Percentiles rank a stretch among this genome's conserved stretches.
These are phyloP conservation scores for Timandra comae DNA, from an alignment of 2,888 invertebrate species.

Conservation along the genomic window DNA sequence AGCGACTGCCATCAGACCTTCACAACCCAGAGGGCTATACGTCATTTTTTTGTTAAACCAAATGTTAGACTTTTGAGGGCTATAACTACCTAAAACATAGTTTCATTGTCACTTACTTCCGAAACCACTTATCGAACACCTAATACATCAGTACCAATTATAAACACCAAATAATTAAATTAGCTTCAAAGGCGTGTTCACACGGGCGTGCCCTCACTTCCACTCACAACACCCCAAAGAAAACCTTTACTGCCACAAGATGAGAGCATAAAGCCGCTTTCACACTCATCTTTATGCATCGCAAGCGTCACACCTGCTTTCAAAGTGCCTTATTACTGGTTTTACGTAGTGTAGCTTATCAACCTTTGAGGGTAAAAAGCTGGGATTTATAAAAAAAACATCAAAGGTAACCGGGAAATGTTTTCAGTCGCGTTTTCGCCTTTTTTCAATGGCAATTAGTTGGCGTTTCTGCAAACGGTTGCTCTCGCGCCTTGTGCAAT, in stretches of 20 bases:
- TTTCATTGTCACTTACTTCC: too few relatives aligned
- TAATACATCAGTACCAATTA: conserved; percentile 14
- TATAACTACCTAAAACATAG: too few relatives aligned
- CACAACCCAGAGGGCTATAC: too few relatives aligned
- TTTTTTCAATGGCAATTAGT: conserved; percentile 79
- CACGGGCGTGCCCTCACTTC: conserved; percentile 18
- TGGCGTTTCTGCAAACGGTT: conserved; percentile 59
- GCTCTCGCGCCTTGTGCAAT: conserved; percentile 67
- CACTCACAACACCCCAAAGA: conserved; percentile 35
- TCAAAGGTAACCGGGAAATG: conserved; percentile 67
- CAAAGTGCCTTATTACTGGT: conserved; percentile 70
- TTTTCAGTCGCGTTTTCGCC: conserved; percentile 74
- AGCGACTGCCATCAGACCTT: too few relatives aligned
- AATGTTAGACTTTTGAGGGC: too few relatives aligned
- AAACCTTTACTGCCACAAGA: conserved; percentile 41
- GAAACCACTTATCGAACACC: too few relatives aligned
- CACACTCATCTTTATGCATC: conserved; percentile 48
- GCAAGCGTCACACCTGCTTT: conserved; percentile 57
- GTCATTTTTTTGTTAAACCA: too few relatives aligned
- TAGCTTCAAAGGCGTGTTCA: conserved; percentile 28
- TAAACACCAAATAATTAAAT: conserved; percentile 30
- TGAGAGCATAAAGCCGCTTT: conserved; percentile 35
- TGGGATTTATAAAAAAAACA: conserved; percentile 56
- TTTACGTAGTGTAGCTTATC: conserved; percentile 69
- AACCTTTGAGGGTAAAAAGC: conserved; percentile 56